Base-by-base conservation (phyloP, 2,797 vertebrate species). In the Myotis daubentonii region DNA sequence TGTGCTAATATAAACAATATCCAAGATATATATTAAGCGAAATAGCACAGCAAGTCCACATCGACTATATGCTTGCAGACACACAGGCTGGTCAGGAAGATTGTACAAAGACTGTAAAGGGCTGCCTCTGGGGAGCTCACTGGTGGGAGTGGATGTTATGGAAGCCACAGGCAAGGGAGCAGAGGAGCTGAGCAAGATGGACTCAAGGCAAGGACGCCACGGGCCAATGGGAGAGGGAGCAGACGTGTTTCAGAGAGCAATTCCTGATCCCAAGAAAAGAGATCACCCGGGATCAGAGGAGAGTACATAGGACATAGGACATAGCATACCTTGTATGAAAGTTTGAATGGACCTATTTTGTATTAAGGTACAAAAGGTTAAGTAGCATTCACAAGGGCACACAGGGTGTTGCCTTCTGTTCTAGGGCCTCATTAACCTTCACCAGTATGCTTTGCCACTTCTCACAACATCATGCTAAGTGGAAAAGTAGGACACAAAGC, bases 351-450 rank as follows among this genome's bases (percentile, higher is more conserved):
- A 33, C 41, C 55, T 79, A 79, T 10, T 70, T 47, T 36, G 47
- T n/a, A 33, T 44, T 41, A n/a, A 80, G 75, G 60, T 17, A 68
- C 28, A 13, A 62, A 87, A 84, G 49, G 62, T 88, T 36, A 90
- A 85, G 57, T 17, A 47, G 65, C 71, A 66, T 25, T 72, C 79
- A 30, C 65, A 83, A 92, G 84, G 79, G 79, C 33, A 53, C 25
- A 51, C 3, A 72, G 41, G 28, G 41, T 1, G 0, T 15, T 51
- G 28, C 30, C 5, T 66, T 75, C 74, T 47, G n/a, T 66, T 70
- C 55, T 25, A 55, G 80, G 89, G 55, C 74, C 79, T 81, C 57
- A 74, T 70, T 74, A 91, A 83, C 79, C 36, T 57, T 71, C 82
- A 33, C 70, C 30, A 3, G 49, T 8, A 51, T 6, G 44, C 87